phyloP scores from a whole-genome alignment of 2,888 invertebrate species.

The Torymus aiolomorphi region DNA sequence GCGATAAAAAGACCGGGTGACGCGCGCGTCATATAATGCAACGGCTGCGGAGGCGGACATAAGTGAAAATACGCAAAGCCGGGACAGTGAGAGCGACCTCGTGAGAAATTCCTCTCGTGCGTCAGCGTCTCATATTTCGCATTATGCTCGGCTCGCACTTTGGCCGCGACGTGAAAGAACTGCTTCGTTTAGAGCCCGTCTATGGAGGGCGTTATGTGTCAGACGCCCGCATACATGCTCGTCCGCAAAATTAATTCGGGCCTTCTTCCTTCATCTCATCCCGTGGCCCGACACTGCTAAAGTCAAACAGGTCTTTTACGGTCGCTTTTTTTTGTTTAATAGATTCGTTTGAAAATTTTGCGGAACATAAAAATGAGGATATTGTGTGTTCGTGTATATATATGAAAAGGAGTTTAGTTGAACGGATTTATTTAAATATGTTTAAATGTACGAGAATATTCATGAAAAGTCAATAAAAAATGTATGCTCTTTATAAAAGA shows the following conservation, averaged over 20 bases:
- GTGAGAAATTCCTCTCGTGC: conserved; percentile 41
- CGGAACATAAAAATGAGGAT: too few species aligned
- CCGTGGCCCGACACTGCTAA: not conserved
- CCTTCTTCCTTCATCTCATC: too few species aligned
- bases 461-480: too few species aligned
- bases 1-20: conserved; percentile 4
- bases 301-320: not conserved
- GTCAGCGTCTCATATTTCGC: conserved; percentile 46
- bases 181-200: too few species aligned
- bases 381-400: too few species aligned
- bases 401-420: too few species aligned
- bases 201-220: not conserved
- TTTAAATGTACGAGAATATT: too few species aligned
- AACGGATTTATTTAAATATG: too few species aligned
- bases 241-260: conserved; percentile 33
- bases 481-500: too few species aligned
- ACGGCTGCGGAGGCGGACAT: not conserved
- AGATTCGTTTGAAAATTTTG: too few species aligned
- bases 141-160: conserved; percentile 14
- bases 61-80: not conserved
- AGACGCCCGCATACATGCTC: not conserved
- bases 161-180: not conserved
- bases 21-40: not conserved
- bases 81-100: too few species aligned
- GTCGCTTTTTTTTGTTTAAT: too few species aligned